Conservation (phyloP, 2,113 vertebrate genomes). For the Mungos mungo region DNA sequence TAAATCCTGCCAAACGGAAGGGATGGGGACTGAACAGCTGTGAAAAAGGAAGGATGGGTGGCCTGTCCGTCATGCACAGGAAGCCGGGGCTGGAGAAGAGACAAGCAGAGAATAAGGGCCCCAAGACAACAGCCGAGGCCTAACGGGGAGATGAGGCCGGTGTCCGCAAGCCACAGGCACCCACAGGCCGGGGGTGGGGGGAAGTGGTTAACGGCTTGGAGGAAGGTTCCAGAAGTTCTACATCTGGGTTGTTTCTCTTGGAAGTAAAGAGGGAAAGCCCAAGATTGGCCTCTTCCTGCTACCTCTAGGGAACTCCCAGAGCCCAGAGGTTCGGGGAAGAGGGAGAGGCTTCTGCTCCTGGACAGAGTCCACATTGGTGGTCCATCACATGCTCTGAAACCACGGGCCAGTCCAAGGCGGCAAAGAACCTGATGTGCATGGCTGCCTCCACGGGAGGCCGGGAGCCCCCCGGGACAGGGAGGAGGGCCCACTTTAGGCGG, state of each 20-base stretch:
- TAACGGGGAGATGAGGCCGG: rapidly evolving
- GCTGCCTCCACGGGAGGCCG: rapidly evolving
- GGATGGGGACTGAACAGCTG: rapidly evolving
- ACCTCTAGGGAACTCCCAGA: neutral
- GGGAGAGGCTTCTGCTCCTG: neutral
- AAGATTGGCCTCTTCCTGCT: neutral
- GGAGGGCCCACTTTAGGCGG: neutral
- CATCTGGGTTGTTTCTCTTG: neutral
- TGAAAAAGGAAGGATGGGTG: rapidly evolving
- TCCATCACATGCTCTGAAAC: rapidly evolving
- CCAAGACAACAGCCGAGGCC: neutral
- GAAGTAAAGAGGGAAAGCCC: neutral
- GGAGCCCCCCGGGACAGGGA: neutral
- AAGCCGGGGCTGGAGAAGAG: neutral
- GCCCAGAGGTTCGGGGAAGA: neutral
- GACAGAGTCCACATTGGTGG: rapidly evolving
- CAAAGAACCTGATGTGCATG: rapidly evolving
- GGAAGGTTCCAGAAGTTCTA: neutral
- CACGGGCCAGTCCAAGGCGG: neutral
- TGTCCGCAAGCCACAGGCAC: neutral
- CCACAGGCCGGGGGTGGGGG: neutral
- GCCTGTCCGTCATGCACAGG: neutral
- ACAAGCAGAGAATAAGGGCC: neutral
- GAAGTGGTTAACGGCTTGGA: rapidly evolving
- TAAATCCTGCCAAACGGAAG: neutral